Percentiles rank a stretch among this genome's conserved stretches.
phyloP scores from a whole-genome alignment of 1,140 invertebrate species.

The Kradibia gibbosae region DNA sequence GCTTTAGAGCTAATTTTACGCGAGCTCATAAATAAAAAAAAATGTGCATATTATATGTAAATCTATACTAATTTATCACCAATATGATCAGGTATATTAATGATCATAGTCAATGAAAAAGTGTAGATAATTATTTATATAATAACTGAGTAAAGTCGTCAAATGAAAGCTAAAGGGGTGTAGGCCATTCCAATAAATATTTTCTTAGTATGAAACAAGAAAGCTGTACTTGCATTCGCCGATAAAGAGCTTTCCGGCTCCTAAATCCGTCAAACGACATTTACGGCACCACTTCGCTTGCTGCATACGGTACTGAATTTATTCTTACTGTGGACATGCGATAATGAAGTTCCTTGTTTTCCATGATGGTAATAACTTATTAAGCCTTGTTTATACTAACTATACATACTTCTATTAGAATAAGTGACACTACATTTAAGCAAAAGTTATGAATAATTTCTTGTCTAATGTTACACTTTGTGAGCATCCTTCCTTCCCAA shows the following conservation, averaged over 20 bases:
- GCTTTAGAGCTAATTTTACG: not conserved
- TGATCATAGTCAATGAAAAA: not conserved
- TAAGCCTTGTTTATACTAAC: constrained; percentile 11
- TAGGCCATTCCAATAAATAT: constrained; percentile 16
- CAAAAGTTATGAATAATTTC: no score
- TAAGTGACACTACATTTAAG: no score
- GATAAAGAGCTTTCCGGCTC: constrained; percentile 36
- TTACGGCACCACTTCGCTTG: constrained; percentile 26
- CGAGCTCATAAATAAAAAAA: not conserved
- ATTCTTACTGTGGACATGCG: constrained; percentile 25
- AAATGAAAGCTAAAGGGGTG: constrained; percentile 3
- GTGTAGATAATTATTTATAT: constrained; percentile 6
- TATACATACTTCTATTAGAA: no score
- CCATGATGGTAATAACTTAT: constrained; percentile 34
- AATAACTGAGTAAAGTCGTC: not conserved
- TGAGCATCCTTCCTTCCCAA: no score
- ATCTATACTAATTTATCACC: not conserved
- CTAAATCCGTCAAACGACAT: constrained; percentile 41
- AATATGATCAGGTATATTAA: not conserved
- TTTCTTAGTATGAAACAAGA: constrained; percentile 6
- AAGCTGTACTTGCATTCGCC: not conserved
- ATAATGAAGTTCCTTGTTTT: constrained; percentile 47
- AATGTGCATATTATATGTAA: no score
- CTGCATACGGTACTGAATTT: constrained; percentile 38
- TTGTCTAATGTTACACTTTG: no score